phyloP scores from a whole-genome alignment of 2,797 vertebrate genomes.

The Natrix natrix region DNA sequence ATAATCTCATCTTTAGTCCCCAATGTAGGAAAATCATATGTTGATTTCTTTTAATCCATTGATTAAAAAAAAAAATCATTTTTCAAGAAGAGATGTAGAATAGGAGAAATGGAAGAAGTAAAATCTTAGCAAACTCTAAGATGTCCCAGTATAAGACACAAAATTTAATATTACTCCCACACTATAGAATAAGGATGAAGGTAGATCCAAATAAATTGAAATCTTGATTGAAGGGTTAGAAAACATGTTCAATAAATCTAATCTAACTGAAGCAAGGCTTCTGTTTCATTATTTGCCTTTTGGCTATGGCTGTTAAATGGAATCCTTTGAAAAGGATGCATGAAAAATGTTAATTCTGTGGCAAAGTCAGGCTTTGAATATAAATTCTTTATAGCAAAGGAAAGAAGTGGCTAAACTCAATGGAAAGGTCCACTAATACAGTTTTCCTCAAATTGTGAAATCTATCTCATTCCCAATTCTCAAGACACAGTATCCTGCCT shows the following conservation, averaged over 20 bases:
- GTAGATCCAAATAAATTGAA: neutral
- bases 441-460: neutral
- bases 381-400: neutral
- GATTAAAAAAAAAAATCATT: neutral
- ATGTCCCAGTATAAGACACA: neutral
- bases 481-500: neutral
- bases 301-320: conserved; percentile 12
- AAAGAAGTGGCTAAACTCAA: neutral
- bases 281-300: conserved; percentile 7
- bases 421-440: neutral
- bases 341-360: conserved; percentile 15
- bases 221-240: neutral
- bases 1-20: neutral
- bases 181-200: neutral
- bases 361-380: neutral
- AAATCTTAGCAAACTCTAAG: neutral
- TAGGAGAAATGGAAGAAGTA: neutral
- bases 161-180: neutral
- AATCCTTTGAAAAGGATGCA: neutral
- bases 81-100: neutral
- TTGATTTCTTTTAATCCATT: neutral
- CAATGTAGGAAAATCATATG: neutral
- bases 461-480: neutral
- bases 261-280: neutral
- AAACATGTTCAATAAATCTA: conserved; percentile 13